A percentile compares a stretch with the other conserved stretches of the same genome.
phyloP scores from a whole-genome alignment of 2,797 vertebrate species.

The Rousettus madagascariensis region DNA sequence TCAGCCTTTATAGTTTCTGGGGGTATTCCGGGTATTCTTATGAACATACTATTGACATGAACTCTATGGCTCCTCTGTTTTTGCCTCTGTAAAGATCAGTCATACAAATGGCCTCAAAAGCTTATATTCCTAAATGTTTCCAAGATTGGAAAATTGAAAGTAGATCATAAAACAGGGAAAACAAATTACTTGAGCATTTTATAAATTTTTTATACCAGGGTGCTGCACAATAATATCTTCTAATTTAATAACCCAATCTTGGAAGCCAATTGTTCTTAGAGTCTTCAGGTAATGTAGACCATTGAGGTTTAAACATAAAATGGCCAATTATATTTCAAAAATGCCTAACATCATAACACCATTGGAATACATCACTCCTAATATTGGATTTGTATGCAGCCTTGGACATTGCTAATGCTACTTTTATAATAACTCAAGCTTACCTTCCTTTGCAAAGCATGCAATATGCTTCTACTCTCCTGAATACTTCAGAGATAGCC shows the following conservation, averaged over 20 bases:
- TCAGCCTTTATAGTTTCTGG: background rate
- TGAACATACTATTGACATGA: background rate
- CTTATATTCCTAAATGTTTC: background rate
- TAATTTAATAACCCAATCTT: background rate
- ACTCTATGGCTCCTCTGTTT: background rate
- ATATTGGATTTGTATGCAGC: background rate
- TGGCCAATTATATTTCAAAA: background rate
- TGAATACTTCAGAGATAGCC: background rate
- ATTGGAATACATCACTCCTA: background rate
- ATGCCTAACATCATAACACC: background rate
- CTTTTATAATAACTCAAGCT: background rate
- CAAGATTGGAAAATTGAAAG: background rate
- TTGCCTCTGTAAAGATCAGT: background rate
- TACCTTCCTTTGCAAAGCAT: background rate
- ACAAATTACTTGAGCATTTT: background rate
- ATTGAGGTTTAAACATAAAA: background rate
- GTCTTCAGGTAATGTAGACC: background rate
- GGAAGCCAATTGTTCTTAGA: background rate
- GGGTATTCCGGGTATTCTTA: background rate
- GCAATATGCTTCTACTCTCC: background rate
- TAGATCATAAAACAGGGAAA: background rate
- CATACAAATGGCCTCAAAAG: background rate
- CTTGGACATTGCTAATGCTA: background rate
- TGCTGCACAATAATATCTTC: background rate
- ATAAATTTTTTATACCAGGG: background rate